Evolutionary conservation across 2,888 invertebrate species (phyloP), one percentile per base, ranked within the genome.

Genomic region (Onthophagus sagittarius): DNA sequence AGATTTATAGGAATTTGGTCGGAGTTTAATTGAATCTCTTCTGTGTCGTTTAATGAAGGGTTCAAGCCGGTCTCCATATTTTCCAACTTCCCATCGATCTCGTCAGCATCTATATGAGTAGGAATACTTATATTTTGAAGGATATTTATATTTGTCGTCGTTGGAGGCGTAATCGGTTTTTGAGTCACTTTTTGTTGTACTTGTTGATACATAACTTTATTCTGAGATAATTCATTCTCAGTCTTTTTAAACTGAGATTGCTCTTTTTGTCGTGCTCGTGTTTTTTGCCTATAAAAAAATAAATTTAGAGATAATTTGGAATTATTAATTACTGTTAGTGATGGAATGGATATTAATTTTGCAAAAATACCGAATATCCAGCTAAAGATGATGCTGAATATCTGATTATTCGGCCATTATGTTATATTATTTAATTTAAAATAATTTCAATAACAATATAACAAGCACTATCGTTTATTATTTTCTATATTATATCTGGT

Each of bases 41-140:
- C 39, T 1, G 39, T 53, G 2, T 53, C 39, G 15, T 62, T 62
- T 11, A 71, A 67, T 13, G 14, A 15, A 0, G 62, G 14, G 23
- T 63, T 63, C 31, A 32, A 23, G 1, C 62, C 71, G 14, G n/a
- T n/a, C 5, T 73, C 73, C 0, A 32, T 31, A 13, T 33, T 14
- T 31, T 74, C 74, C 7, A 62, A 3, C 69, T 71, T 74, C 2
- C 11, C n/a, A 15, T 74, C 74, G 11, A 11, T 11, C 67, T 79
- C 78, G 65, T 79, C 78, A 69, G 77, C 75, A 14, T 74, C 71
- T 32, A 65, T 71, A 32, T 79, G 71, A 11, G 78, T 74, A 64
- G 79, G 82, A 64, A 83, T 72, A 71, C 78, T 81, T 67, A 84
- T 81, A 74, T 84, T 84, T 77, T 84, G 84, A 70, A 84, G 76